Conservation (phyloP, 2,888 invertebrate genomes). For the Aporophyla nigra region DNA sequence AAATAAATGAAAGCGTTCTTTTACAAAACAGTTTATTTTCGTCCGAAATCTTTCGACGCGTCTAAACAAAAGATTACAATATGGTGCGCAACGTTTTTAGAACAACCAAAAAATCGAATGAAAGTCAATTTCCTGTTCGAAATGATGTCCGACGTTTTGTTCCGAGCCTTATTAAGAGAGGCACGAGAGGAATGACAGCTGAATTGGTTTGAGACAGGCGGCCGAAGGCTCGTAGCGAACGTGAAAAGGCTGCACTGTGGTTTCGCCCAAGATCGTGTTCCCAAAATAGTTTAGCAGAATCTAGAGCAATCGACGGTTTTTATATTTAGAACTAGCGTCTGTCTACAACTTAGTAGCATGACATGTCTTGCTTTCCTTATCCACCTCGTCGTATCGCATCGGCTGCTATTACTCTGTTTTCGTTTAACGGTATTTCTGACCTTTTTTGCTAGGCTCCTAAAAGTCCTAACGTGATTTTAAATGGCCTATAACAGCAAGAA, state of each 20-base stretch:
- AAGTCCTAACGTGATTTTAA: background rate
- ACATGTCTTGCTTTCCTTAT: background rate
- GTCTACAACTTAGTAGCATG: no score
- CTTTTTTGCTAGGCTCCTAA: background rate
- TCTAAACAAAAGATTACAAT: conserved; percentile 59
- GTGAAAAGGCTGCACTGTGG: conserved; percentile 35
- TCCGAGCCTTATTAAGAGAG: conserved; percentile 69
- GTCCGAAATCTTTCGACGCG: conserved; percentile 39
- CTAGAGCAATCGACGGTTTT: background rate
- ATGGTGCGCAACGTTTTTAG: conserved; percentile 52
- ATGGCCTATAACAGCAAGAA: background rate
- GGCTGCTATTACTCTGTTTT: background rate
- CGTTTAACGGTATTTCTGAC: background rate
- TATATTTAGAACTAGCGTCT: background rate
- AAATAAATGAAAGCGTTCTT: background rate
- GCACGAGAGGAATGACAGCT: conserved; percentile 66
- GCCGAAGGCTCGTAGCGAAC: conserved; percentile 22
- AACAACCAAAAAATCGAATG: conserved; percentile 72
- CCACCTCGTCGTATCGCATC: background rate
- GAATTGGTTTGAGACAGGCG: conserved; percentile 62
- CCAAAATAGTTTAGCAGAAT: conserved; percentile 31
- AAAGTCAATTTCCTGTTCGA: conserved; percentile 77
- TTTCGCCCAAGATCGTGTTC: conserved; percentile 29
- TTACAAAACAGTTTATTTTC: conserved; percentile 35
- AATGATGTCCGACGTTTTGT: conserved; percentile 74